Conservation (phyloP, 2,888 invertebrate species). For the Acronicta leporina region DNA sequence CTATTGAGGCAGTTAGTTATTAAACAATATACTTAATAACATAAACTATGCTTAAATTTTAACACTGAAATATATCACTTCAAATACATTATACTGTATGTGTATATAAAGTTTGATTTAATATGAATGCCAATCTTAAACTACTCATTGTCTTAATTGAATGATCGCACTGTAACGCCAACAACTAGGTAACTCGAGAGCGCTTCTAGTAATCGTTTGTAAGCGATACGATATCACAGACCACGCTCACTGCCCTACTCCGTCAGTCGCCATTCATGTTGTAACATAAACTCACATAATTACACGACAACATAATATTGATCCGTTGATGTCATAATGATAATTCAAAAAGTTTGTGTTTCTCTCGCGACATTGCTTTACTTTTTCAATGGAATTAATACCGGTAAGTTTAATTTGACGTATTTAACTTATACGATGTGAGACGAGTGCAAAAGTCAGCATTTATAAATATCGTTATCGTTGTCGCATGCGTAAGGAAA, state of each 20-base stretch:
- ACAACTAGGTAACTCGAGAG: slow-evolving; percentile 26
- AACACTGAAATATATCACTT: no score
- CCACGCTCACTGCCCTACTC: not conserved
- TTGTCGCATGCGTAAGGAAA: no score
- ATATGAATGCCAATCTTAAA: not conserved
- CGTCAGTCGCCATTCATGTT: slow-evolving; percentile 17
- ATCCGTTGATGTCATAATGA: slow-evolving; percentile 10
- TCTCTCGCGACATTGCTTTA: slow-evolving; percentile 11
- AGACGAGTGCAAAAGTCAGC: no score
- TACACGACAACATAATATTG: not conserved
- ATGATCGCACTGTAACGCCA: slow-evolving; percentile 1
- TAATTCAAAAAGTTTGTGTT: slow-evolving; percentile 1
- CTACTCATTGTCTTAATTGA: not conserved
- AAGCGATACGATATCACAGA: not conserved
- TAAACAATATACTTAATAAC: no score
- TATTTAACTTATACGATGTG: not conserved
- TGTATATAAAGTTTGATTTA: no score
- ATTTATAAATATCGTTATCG: no score
- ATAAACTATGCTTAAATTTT: no score
- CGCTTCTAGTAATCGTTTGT: slow-evolving; percentile 15
- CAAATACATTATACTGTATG: no score
- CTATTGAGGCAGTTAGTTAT: no score
- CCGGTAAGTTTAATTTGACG: slow-evolving; percentile 27
- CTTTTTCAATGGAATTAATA: slow-evolving; percentile 6
- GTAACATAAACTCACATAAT: slow-evolving; percentile 9